A percentile compares a stretch with the other conserved stretches of the same genome.
Conservation (phyloP, 2,888 invertebrate species). For the Pristionchus maxplancki region DNA sequence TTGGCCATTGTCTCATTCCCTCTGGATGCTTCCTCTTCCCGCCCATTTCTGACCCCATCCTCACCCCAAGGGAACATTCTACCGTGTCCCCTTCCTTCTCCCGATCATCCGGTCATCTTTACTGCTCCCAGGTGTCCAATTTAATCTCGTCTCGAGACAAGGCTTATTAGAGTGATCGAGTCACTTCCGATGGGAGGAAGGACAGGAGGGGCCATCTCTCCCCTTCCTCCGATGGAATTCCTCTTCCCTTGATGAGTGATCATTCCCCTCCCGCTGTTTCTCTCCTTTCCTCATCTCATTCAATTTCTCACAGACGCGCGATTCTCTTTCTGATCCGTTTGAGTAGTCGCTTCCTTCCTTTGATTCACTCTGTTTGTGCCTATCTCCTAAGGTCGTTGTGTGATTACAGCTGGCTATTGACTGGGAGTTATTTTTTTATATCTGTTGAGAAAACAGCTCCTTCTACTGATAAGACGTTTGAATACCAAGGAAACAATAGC, state of each 20-base stretch:
- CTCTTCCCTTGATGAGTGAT: conserved; percentile 30
- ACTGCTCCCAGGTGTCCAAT: conserved; percentile 39
- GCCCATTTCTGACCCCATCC: conserved; percentile 6
- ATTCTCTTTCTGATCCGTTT: conserved; percentile 22
- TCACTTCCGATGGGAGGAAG: not conserved
- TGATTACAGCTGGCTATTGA: not conserved
- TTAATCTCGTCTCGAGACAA: conserved; percentile 11
- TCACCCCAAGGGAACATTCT: not conserved
- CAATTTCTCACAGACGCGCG: conserved; percentile 13
- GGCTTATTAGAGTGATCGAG: not conserved
- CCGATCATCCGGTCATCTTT: not conserved
- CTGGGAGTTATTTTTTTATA: not conserved
- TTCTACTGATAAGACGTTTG: not conserved
- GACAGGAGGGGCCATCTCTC: not conserved
- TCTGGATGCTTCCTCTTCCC: conserved; percentile 7
- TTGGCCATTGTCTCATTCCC: conserved; percentile 23
- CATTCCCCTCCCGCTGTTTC: conserved; percentile 30
- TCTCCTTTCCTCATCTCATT: conserved; percentile 17
- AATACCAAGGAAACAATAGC: not conserved
- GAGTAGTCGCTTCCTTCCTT: not conserved
- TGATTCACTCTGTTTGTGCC: not conserved
- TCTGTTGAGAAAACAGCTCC: not conserved
- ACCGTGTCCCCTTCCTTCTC: not conserved
- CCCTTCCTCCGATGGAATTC: conserved; percentile 31
- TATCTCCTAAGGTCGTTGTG: not conserved